Conservation (phyloP, 2,797 vertebrate genomes). For the Chlorospingus semifuscus region DNA sequence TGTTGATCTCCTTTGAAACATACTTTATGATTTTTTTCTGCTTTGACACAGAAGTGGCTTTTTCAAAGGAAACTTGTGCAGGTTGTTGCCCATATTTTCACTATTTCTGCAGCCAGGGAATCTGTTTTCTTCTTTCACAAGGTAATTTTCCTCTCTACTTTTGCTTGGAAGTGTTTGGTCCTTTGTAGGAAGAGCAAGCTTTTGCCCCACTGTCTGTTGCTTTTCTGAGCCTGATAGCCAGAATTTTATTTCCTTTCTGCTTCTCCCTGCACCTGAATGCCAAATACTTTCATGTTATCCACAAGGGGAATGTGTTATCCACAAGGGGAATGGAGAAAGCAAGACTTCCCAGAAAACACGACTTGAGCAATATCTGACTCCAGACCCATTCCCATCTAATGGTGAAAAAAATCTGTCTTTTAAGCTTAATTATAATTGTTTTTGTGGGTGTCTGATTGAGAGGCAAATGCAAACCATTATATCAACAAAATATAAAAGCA, state of each 20-base stretch:
- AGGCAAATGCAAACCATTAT: neutral
- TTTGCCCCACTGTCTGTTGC: neutral
- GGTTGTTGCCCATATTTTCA: neutral
- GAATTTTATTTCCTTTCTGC: neutral
- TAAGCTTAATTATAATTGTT: neutral
- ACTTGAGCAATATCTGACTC: neutral
- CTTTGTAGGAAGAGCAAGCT: neutral
- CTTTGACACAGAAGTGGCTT: neutral
- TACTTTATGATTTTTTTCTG: neutral
- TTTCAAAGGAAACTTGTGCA: neutral
- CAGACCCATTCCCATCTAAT: neutral
- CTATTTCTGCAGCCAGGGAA: neutral
- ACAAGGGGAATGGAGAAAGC: neutral
- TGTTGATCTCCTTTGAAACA: neutral
- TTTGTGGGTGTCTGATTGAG: neutral
- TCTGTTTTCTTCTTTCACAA: neutral
- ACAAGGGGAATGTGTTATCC: neutral
- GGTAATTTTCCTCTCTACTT: neutral
- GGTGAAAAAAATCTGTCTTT: neutral
- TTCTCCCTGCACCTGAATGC: neutral
- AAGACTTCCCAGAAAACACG: neutral
- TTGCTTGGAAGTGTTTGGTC: neutral
- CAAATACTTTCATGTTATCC: neutral
- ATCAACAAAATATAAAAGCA: neutral
- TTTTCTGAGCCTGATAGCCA: neutral